Conservation (phyloP, 2,113 vertebrate genomes). For the Tonatia bakeri region DNA sequence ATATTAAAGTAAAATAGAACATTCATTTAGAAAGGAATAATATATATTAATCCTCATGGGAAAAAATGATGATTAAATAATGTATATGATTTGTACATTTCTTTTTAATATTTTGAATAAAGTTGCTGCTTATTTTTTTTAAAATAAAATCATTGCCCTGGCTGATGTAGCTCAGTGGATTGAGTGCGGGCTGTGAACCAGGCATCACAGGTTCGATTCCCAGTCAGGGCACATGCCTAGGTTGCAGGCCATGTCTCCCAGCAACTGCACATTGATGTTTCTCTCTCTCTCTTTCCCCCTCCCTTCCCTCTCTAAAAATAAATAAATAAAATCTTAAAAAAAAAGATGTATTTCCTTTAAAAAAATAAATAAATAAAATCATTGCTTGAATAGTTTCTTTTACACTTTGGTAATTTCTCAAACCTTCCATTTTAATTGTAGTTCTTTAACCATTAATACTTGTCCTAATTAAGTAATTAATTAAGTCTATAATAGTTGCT, state of each 20-base stretch:
- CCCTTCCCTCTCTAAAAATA: too few relatives aligned
- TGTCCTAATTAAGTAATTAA: slow-evolving; percentile 66
- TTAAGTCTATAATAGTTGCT: slow-evolving; percentile 62
- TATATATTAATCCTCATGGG: neutral
- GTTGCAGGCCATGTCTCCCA: too few relatives aligned
- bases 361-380: slow-evolving; percentile 35
- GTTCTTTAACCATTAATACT: slow-evolving; percentile 37
- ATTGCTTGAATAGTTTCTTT: slow-evolving; percentile 46
- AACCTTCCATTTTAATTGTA: slow-evolving; percentile 57
- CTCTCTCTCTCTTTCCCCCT: too few relatives aligned
- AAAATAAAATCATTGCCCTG: slow-evolving; percentile 17
- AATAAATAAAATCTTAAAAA: too few relatives aligned
- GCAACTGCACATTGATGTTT: too few relatives aligned
- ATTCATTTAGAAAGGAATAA: neutral
- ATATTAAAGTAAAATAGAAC: neutral
- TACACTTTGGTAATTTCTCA: slow-evolving; percentile 35
- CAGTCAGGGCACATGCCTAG: too few relatives aligned
- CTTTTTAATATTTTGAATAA: slow-evolving; percentile 41
- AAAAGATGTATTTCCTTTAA: too few relatives aligned
- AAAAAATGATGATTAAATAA: slow-evolving; percentile 35
- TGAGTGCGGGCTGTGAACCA: too few relatives aligned
- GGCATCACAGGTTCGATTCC: too few relatives aligned
- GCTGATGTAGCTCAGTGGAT: too few relatives aligned
- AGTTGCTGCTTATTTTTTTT: neutral
- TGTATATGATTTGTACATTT: slow-evolving; percentile 8